A percentile compares a stretch with the other conserved stretches of the same genome.
phyloP scores from a whole-genome alignment of 2,113 vertebrate species.

The Urocynchramus pylzowi region DNA sequence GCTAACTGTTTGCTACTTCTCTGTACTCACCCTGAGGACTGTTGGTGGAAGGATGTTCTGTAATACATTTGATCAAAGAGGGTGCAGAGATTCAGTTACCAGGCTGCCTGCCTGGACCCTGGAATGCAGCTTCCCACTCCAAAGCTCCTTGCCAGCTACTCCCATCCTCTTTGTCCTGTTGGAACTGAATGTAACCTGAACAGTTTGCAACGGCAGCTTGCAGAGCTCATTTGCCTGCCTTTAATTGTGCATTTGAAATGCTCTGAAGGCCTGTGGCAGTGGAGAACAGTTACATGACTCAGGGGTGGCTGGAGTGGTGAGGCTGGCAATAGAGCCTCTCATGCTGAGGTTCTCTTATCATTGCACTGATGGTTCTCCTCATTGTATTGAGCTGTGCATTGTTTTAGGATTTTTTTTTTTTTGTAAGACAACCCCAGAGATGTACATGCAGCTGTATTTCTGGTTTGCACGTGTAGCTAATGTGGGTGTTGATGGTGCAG shows the following conservation, averaged over 20 bases:
- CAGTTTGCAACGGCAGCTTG: neutral
- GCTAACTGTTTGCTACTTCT: neutral
- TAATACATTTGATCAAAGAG: neutral
- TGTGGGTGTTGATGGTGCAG: neutral
- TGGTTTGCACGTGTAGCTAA: neutral
- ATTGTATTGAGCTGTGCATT: neutral
- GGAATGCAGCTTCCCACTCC: neutral
- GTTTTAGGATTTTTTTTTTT: neutral
- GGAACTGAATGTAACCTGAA: neutral
- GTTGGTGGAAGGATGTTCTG: neutral
- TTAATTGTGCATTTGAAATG: neutral
- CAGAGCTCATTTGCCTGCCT: neutral
- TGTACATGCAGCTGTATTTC: neutral
- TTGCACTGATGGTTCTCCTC: neutral
- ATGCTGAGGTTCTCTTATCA: neutral
- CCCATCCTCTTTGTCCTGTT: neutral
- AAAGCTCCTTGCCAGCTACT: neutral
- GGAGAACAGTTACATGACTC: slow-evolving; percentile 29
- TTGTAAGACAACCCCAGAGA: neutral
- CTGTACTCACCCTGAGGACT: neutral
- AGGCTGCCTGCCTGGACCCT: neutral
- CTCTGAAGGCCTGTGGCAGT: neutral
- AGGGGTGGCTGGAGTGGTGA: neutral
- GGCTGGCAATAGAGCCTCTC: neutral
- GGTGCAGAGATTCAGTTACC: neutral